Evolutionary conservation across 2,888 invertebrate species (phyloP), one percentile per base, ranked within the genome.

Genomic region (Oxyscelio sp.): DNA sequence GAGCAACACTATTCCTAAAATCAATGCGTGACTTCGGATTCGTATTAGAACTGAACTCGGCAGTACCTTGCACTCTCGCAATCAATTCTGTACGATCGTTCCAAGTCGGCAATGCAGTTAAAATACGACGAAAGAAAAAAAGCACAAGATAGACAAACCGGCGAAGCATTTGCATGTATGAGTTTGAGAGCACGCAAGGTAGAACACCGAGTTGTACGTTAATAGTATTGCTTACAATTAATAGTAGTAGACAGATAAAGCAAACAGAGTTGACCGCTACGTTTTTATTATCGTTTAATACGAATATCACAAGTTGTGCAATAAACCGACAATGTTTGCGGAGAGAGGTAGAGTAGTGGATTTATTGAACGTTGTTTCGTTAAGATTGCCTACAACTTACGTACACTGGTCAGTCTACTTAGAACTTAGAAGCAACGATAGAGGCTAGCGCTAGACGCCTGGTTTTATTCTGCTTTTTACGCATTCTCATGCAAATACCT

Each of bases 361-460:
- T 75, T 83, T 40, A 74, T 59, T 59, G 61, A 27, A 68, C 83
- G 78, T 83, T 73, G 65, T 82, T 68, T 77, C 54, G 68, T 66
- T 79, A 50, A 66, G 73, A 74, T 68, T 79, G 74, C 71, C 58
- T 45, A 80, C 56, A 24, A 65, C 31, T 73, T 65, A 66, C 50
- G 52, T 82, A 80, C 70, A 74, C 75, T 70, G 43, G 56, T 50
- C 38, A 74, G n/a, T 50, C 54, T 74, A 56, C 31, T 77, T 82
- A 75, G 77, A 85, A 65, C 54, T 52, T 83, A 85, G 85, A 80
- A 73, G 83, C 71, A 73, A 84, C 54, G 81, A 87, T 83, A 79
- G 79, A 81, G 71, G 80, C 74, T 81, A 85, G 73, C 65, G 80
- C 73, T 84, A 85, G 78, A 66, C 50, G 86, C 83, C 78, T 86